Evolutionary conservation across 2,113 vertebrate genomes (phyloP).

Genomic region (Onychorhynchus coronatus): DNA sequence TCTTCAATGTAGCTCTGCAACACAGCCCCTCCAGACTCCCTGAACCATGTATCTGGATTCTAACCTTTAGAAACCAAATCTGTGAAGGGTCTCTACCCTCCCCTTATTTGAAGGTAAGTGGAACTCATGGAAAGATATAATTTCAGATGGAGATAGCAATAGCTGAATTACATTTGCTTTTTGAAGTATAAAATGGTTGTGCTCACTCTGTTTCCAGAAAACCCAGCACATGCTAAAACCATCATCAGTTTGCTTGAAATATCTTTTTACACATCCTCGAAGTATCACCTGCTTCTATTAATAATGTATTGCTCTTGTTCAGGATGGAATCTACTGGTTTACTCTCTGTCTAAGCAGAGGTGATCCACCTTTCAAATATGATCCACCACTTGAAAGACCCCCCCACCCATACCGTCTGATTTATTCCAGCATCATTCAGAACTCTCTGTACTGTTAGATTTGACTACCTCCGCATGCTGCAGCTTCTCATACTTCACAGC

Average conservation of each 20-base stretch:
- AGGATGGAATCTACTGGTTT: background rate
- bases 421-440: constrained; percentile 60
- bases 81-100: background rate
- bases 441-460: constrained; percentile 58
- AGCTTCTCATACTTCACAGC: constrained; percentile 66
- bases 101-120: background rate
- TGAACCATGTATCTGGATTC: background rate
- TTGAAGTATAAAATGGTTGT: background rate
- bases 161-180: background rate
- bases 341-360: background rate
- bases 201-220: background rate
- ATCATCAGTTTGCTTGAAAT: background rate
- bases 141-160: background rate
- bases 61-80: background rate
- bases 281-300: background rate
- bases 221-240: background rate
- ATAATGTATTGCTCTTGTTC: background rate
- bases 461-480: constrained; percentile 55
- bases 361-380: background rate
- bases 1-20: background rate
- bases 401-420: background rate
- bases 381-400: background rate
- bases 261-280: background rate
- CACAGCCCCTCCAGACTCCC: background rate
- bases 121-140: background rate